Evolutionary conservation across 2,888 invertebrate genomes (phyloP), one percentile per base, ranked within the genome.

Genomic region (Tuberolachnus salignus): DNA sequence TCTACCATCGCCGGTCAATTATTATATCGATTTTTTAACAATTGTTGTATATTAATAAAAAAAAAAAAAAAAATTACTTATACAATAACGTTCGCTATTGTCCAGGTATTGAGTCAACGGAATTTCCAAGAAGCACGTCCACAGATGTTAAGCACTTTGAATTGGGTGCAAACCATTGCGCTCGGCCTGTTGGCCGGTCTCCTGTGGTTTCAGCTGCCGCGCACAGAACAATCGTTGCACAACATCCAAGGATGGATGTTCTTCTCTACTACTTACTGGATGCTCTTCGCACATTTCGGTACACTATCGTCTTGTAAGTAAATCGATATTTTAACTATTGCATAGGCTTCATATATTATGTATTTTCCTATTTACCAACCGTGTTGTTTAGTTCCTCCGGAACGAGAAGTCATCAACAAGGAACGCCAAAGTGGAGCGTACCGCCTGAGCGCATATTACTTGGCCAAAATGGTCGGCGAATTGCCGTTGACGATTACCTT

Each of bases 211-310:
- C 91, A 92, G 84, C 86, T 92, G 83, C 90, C 91, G n/a, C 87
- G 92, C 80, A 89, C 88, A 55, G 93, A 94, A 85, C 90, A 91
- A 82, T 90, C 91, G 14, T 86, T 94, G 78, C 90, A 91, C 83
- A 93, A 93, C 85, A 89, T 93, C 81, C 91, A 92, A 86, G 93
- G 93, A 66, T 92, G 92, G 92, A 91, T 93, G 91, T 93, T 93
- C 85, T 93, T 93, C 86, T 92, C 92, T 80, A 91, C 92, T 71
- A 92, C 91, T 34, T 92, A 93, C 84, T 93, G 93, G 92, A 92
- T 92, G 91, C 87, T 93, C 80, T 92, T 92, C 84, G 91, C 92
- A 21, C 88, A 92, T 83, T 92, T 93, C 84, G 91, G 92, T 82
- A 92, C 92, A 69, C 88, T 93, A 53, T 91, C 91, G 84, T 91